phyloP scores from a whole-genome alignment of 2,113 vertebrate genomes.

The Anoura caudifer region DNA sequence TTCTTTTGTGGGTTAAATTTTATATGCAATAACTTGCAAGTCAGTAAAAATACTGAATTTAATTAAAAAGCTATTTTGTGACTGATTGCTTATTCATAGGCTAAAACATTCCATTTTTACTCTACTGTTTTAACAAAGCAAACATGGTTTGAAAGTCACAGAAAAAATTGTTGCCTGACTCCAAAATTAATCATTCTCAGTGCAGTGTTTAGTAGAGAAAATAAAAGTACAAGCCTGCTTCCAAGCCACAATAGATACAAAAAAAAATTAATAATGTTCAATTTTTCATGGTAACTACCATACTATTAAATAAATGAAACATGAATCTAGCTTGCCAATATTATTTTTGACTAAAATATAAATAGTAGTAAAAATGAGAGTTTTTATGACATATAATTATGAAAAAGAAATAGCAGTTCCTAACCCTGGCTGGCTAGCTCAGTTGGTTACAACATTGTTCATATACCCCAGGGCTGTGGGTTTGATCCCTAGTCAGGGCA shows the following conservation, averaged over 20 bases:
- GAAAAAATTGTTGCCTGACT: background rate
- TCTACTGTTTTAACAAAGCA: slow-evolving; percentile 44
- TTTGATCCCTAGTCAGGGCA: too few species aligned
- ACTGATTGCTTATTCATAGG: slow-evolving; percentile 22
- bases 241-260: slow-evolving; percentile 25
- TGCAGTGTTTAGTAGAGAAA: slow-evolving; percentile 29
- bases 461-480: too few species aligned
- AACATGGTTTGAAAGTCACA: slow-evolving; percentile 42
- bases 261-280: slow-evolving; percentile 50
- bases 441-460: too few species aligned
- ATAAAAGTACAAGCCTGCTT: slow-evolving; percentile 42
- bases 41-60: slow-evolving; percentile 19
- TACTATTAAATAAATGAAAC: slow-evolving; percentile 1
- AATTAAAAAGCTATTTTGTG: slow-evolving; percentile 25
- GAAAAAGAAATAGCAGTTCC: background rate
- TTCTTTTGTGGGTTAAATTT: background rate
- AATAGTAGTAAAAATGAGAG: slow-evolving; percentile 45
- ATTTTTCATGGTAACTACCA: slow-evolving; percentile 49
- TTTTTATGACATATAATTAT: background rate
- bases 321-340: slow-evolving; percentile 13
- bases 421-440: too few species aligned
- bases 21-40: background rate
- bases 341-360: slow-evolving; percentile 14
- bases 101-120: slow-evolving; percentile 60
- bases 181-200: slow-evolving; percentile 51